These are phyloP conservation scores for Epizoanthus fatuus DNA, from an alignment of 92 coral and sea anemone species.

Conservation along the genomic window DNA sequence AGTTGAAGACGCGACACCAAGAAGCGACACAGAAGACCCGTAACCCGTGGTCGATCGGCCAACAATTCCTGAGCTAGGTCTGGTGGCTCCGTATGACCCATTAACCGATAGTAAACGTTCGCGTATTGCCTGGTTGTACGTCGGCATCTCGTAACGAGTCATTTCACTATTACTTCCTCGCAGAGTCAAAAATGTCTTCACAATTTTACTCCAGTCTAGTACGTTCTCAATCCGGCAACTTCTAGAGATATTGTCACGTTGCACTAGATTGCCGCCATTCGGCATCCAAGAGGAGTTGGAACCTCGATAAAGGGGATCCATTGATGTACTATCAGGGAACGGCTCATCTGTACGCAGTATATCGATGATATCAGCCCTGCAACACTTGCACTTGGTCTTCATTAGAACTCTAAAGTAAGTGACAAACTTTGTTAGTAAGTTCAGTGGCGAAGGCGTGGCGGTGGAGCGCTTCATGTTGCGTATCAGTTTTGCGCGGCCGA, in stretches of 20 bases:
- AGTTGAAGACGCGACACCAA: slow-evolving; percentile 83
- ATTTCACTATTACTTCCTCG: slow-evolving; percentile 77
- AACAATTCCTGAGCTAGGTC: slow-evolving; percentile 56
- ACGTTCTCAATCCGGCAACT: slow-evolving; percentile 87
- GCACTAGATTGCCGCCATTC: slow-evolving; percentile 63
- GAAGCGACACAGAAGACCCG: slow-evolving; percentile 89
- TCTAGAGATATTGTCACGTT: slow-evolving; percentile 72
- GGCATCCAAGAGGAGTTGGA: slow-evolving; percentile 41
- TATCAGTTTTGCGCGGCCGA: slow-evolving; percentile 97
- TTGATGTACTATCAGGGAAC: slow-evolving; percentile 77
- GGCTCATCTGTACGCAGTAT: slow-evolving; percentile 91
- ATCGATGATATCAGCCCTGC: slow-evolving; percentile 94
- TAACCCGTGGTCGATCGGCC: slow-evolving; percentile 73
- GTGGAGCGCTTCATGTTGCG: slow-evolving; percentile 99
- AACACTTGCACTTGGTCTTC: slow-evolving; percentile 86
- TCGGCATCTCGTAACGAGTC: slow-evolving; percentile 32
- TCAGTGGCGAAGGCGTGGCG: slow-evolving; percentile 97
- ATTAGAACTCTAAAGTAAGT: slow-evolving; percentile 78
- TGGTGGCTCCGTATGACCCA: slow-evolving; percentile 53
- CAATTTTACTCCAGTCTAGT: slow-evolving; percentile 90
- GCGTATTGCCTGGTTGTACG: slow-evolving; percentile 55
- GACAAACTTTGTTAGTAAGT: slow-evolving; percentile 88
- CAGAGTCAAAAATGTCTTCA: slow-evolving; percentile 78
- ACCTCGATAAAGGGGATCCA: slow-evolving; percentile 76
- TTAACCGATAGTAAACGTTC: slow-evolving; percentile 45